A percentile compares a stretch with the other conserved stretches of the same genome.
These are phyloP conservation scores for Pitangus sulphuratus DNA, from an alignment of 2,797 vertebrate genomes.

Conservation along the genomic window DNA sequence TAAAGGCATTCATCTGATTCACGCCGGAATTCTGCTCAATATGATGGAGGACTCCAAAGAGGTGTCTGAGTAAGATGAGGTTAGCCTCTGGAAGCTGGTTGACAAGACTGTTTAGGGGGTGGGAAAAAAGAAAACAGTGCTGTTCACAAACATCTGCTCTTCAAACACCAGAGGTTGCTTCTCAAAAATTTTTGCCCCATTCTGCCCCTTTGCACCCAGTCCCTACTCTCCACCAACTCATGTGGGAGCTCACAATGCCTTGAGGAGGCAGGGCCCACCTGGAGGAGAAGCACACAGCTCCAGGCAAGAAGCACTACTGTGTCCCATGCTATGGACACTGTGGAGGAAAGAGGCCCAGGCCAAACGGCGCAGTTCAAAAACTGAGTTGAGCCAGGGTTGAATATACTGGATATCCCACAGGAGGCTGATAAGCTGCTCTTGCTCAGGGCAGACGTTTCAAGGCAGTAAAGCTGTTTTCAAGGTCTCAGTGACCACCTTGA, in stretches of 20 bases:
- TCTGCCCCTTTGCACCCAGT: neutral
- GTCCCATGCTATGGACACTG: neutral
- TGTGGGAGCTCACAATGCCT: neutral
- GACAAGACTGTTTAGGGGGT: constrained; percentile 64
- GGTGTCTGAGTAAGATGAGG: constrained; percentile 75
- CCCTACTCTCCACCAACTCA: neutral
- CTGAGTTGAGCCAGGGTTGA: neutral
- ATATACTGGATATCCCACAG: neutral
- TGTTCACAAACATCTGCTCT: neutral
- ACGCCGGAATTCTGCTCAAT: constrained; percentile 77
- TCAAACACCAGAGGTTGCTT: neutral
- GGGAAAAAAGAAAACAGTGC: neutral
- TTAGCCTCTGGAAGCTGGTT: constrained; percentile 79
- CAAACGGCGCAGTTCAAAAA: neutral
- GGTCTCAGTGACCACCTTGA: neutral
- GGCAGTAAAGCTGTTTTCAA: neutral
- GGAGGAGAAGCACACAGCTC: neutral
- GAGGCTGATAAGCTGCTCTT: neutral
- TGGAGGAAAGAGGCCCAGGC: neutral
- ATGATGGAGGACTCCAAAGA: constrained; percentile 79
- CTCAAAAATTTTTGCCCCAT: neutral
- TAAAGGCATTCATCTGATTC: constrained; percentile 84
- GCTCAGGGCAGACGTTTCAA: neutral
- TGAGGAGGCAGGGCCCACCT: rapidly evolving
- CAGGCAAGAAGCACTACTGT: neutral